Conservation (phyloP, 1,140 invertebrate genomes). For the Drosophila tani region DNA sequence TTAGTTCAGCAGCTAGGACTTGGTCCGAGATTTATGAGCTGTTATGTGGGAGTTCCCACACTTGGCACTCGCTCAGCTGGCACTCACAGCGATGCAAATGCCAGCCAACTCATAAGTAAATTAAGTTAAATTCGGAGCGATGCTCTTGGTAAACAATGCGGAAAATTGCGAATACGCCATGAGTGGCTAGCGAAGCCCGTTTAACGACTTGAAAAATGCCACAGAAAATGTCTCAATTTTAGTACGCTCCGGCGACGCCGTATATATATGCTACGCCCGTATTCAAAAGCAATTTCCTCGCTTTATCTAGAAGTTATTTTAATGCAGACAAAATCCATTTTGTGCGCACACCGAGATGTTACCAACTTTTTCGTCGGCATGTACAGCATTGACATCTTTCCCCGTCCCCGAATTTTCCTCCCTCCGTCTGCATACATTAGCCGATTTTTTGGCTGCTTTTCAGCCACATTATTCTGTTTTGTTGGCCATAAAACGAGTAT, state of each 20-base stretch:
- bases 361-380: slow-evolving; percentile 51
- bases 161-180: slow-evolving; percentile 40
- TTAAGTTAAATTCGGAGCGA: slow-evolving; percentile 13
- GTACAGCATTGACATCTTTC: slow-evolving; percentile 21
- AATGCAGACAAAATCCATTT: slow-evolving; percentile 59
- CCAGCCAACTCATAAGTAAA: slow-evolving; percentile 21
- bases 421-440: slow-evolving; percentile 62
- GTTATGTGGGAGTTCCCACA: slow-evolving; percentile 39
- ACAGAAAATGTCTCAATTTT: slow-evolving; percentile 56
- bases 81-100: slow-evolving; percentile 7
- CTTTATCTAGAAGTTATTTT: slow-evolving; percentile 71
- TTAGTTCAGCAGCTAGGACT: slow-evolving; percentile 21
- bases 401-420: neutral
- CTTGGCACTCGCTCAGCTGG: slow-evolving; percentile 38
- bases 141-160: slow-evolving; percentile 26
- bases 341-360: slow-evolving; percentile 24
- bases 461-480: slow-evolving; percentile 44
- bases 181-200: neutral
- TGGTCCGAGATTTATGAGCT: slow-evolving; percentile 39
- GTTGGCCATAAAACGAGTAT: slow-evolving; percentile 64
- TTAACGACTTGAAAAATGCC: slow-evolving; percentile 48
- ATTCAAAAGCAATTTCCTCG: slow-evolving; percentile 68
- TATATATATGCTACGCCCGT: slow-evolving; percentile 26
- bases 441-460: slow-evolving; percentile 49
- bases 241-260: slow-evolving; percentile 14